These are phyloP conservation scores for Indicator indicator DNA, from an alignment of 2,113 vertebrate species.

Conservation along the genomic window DNA sequence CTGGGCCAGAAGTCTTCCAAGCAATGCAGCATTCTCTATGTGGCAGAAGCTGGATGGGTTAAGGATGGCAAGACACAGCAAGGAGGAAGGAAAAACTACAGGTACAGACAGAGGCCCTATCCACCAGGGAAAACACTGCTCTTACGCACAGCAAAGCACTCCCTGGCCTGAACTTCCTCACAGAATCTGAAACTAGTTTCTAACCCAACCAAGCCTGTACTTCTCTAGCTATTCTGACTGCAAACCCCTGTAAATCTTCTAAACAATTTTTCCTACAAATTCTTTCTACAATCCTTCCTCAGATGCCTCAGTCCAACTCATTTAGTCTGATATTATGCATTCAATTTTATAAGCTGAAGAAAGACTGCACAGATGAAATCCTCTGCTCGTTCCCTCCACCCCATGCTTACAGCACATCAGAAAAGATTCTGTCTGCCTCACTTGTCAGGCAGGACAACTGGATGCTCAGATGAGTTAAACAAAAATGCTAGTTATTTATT, in stretches of 20 bases:
- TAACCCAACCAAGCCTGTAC: neutral
- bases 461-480: constrained; percentile 54
- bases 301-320: neutral
- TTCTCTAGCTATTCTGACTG: neutral
- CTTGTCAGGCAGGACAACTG: constrained; percentile 49
- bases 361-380: neutral
- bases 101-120: neutral
- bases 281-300: neutral
- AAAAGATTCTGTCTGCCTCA: constrained; percentile 36
- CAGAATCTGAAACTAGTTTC: neutral
- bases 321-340: neutral
- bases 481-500: constrained; percentile 54
- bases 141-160: neutral
- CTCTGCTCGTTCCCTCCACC: neutral
- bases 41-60: neutral
- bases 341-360: neutral
- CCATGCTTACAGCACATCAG: neutral
- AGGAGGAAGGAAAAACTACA: neutral
- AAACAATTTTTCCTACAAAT: neutral
- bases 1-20: neutral
- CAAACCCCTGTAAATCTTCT: neutral
- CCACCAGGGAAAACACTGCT: neutral
- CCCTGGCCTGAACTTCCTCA: neutral
- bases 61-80: neutral
- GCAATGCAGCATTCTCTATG: neutral